Conservation (phyloP, 2,797 vertebrate species). For the Diplodus sargus region DNA sequence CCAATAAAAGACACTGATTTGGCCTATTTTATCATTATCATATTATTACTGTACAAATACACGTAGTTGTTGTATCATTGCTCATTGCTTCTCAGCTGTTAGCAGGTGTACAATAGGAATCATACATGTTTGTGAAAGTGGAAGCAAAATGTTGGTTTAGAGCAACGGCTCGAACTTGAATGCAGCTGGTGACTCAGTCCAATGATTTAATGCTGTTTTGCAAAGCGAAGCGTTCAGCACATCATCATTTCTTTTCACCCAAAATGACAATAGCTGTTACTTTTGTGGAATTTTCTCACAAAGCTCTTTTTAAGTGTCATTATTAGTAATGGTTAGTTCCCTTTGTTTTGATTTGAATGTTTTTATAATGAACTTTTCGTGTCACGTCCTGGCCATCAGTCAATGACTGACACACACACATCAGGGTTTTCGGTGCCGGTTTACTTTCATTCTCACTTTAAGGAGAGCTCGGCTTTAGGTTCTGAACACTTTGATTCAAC, state of each 20-base stretch:
- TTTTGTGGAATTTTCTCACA: not conserved
- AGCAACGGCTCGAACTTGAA: not conserved
- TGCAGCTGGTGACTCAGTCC: not conserved
- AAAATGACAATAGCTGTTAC: not conserved
- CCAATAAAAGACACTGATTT: slow-evolving; percentile 14
- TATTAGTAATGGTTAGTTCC: not conserved
- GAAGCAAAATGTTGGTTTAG: not conserved
- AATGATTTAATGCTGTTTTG: slow-evolving; percentile 19
- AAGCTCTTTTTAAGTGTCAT: slow-evolving; percentile 1
- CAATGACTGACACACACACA: slow-evolving; percentile 6
- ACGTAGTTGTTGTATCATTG: not conserved
- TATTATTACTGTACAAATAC: slow-evolving; percentile 1
- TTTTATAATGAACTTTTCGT: slow-evolving; percentile 24
- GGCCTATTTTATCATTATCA: slow-evolving; percentile 4
- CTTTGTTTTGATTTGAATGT: slow-evolving; percentile 5
- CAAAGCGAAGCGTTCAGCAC: not conserved
- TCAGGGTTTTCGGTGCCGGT: slow-evolving; percentile 17
- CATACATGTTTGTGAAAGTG: slow-evolving; percentile 36
- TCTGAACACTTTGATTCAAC: slow-evolving; percentile 12
- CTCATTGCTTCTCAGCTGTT: not conserved
- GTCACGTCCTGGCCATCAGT: slow-evolving; percentile 11
- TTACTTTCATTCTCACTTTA: slow-evolving; percentile 30
- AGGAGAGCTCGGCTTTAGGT: slow-evolving; percentile 19
- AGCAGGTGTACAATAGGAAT: slow-evolving; percentile 6
- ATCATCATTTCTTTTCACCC: not conserved